Evolutionary conservation across 2,113 vertebrate genomes (phyloP), one percentile per base, ranked within the genome.

Genomic region (Sclerurus mexicanus): DNA sequence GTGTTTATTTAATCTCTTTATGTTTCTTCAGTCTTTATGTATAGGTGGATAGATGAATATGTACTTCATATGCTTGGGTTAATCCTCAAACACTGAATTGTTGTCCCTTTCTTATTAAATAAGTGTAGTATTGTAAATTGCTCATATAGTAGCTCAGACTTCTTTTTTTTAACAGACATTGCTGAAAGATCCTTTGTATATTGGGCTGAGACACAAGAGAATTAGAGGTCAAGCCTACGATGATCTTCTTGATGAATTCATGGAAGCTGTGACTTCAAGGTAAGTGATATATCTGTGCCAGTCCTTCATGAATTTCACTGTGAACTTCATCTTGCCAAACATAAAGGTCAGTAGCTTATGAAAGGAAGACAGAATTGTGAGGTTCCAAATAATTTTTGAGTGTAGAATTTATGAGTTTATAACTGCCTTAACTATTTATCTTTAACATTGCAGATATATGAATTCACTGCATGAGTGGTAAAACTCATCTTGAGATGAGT

Each of bases 201-300:
- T 99, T 74, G 99, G 99, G 33, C 96, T 99, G 85, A 99, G 98
- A 78, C 99, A 99, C 80, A 99, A 98, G 96, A 98, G 99, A 97
- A 94, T 99, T 52, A 98, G 99, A 97, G 99, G 99, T 84, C 97
- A 98, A 95, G 98, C 98, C 69, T 99, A 99, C 1, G 98, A 99
- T 85, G 98, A 98, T 82, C 98, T 99, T 90, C 97, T 99, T 97
- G 99, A 99, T 94, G 99, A 99, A 97, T 99, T 99, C 95, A 99
- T 99, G 99, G 98, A 98, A 96, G 99, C 99, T 60, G 98, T 99
- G 94, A 98, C 99, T 78, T 98, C 98, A 94, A 99, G 99, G 99
- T 99, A 99, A 20, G 93, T 85, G 71, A 37, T 89, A 15, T 64
- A 79, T 91, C 63, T 83, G n/a, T 79, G 56, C 47, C 81, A 15